phyloP scores from a whole-genome alignment of 2,888 invertebrate genomes.

The Hylaea fasciaria region DNA sequence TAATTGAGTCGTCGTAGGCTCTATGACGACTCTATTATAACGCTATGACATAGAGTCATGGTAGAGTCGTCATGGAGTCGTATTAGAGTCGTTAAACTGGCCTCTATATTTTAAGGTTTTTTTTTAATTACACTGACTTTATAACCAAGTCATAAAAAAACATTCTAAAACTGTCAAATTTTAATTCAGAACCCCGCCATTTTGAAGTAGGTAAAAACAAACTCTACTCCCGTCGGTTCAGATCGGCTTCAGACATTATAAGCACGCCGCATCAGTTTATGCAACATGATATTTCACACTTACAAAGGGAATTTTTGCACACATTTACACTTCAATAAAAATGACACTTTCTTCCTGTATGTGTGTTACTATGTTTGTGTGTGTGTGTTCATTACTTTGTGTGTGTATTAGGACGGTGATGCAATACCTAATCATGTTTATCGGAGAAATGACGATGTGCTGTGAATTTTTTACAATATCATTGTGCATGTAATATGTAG shows the following conservation, averaged over 20 bases:
- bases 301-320: slow-evolving; percentile 33
- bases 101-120: too few relatives aligned
- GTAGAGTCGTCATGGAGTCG: too few relatives aligned
- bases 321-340: slow-evolving; percentile 36
- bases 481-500: slow-evolving; percentile 34
- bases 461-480: slow-evolving; percentile 66
- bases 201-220: too few relatives aligned
- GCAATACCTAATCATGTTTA: slow-evolving; percentile 76
- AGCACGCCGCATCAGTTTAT: slow-evolving; percentile 22
- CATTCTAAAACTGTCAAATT: too few relatives aligned
- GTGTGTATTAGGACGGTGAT: slow-evolving; percentile 56
- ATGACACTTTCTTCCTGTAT: slow-evolving; percentile 27
- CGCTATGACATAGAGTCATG: too few relatives aligned
- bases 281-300: slow-evolving; percentile 33
- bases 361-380: slow-evolving; percentile 31
- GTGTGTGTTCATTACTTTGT: slow-evolving; percentile 29
- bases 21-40: too few relatives aligned
- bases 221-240: too few relatives aligned
- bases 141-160: too few relatives aligned
- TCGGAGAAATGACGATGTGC: slow-evolving; percentile 72
- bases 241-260: slow-evolving; percentile 7
- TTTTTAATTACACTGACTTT: too few relatives aligned
- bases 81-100: too few relatives aligned
- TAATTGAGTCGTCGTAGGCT: too few relatives aligned
- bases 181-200: too few relatives aligned